Evolutionary conservation across 2,113 vertebrate genomes (phyloP), one percentile per base, ranked within the genome.

Genomic region (Leptodactylus fuscus): DNA sequence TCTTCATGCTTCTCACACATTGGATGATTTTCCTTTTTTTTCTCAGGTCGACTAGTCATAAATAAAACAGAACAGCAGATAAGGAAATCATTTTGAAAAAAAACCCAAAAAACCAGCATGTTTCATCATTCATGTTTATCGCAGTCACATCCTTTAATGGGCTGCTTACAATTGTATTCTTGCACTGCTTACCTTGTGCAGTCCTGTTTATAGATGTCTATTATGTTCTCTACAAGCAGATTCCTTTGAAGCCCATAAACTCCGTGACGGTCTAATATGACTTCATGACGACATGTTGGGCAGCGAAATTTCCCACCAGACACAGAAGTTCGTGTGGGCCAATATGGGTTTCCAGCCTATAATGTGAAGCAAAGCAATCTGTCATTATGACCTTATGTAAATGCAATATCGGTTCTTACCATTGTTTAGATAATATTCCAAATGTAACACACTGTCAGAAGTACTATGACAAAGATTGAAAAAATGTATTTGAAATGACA

Each of bases 201-300:
- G 62, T 96, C 95, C 89, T 98, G 96, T 89, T 99, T 99, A 88
- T 98, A 99, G 91, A 98, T 95, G 83, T 99, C 98, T 1, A 99
- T 98, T 89, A 99, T 99, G 89, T 99, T 99, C 90, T 98, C 98
- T 76, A 99, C 98, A 82, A 99, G 89, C 73, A 99, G 93, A 88
- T 99, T 99, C 86, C 98, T 94, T 91, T 98, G 98, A 41, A 99
- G 94, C 62, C 98, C 98, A 0, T 98, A 97, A 20, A 99, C 98
- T 0, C 98, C 98, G 0, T 99, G 98, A 5, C 98, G 96, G 85
- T 99, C 98, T 85, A 99, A 94, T 87, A 99, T 95, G 41, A 99
- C 98, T 90, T 99, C 97, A 0, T 99, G 98, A 15, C 98, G 96
- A 87, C 97, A 99, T 0, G 97, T 97, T 0, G 98, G 98, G 76